Base-by-base conservation (phyloP, 2,888 invertebrate species). In the Ditula angustiorana region DNA sequence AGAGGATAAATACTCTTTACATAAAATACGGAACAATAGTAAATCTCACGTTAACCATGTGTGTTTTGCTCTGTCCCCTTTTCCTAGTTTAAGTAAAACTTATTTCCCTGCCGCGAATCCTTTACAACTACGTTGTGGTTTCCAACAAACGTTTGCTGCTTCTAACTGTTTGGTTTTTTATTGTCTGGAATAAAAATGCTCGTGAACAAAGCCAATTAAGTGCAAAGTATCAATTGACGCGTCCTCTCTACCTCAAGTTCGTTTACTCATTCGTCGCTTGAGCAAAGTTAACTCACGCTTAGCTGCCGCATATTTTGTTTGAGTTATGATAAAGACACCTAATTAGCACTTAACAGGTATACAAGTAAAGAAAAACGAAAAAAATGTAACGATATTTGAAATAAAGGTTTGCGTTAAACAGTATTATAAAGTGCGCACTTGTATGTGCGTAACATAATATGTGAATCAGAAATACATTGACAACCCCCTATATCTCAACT, bases 131-230 rank as follows among this genome's bases (percentile, higher is more conserved):
- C 19, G 24, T 50, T 21, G 16, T 13, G 37, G 30, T 49, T 56
- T 33, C 19, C 24, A 50, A 33, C 28, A 33, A 50, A 57, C 13
- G 24, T 57, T 57, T 50, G 23, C 41, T 49, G 37, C 21, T 16
- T 30, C 24, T 41, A 49, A 47, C 41, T n/a, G n/a, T n/a, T 21
- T 28, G 61, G 35, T 24, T 33, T 62, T 62, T 56, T 50, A 57
- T 57, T 50, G 41, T 63, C 57, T 33, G 41, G 50, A 57, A 57
- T 63, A 55, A 26, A 61, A 47, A 55, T 30, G 37, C 44, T 33
- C 24, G 50, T 52, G 33, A 16, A 50, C 56, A 44, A 57, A 57
- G 63, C 41, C 50, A 57, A 63, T 63, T 63, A 63, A 41, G 63
- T 50, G 57, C 57, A 24, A 50, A 50, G 24, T 53, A 52, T 55